phyloP scores from a whole-genome alignment of 2,797 vertebrate species.

The Lepus townsendii region DNA sequence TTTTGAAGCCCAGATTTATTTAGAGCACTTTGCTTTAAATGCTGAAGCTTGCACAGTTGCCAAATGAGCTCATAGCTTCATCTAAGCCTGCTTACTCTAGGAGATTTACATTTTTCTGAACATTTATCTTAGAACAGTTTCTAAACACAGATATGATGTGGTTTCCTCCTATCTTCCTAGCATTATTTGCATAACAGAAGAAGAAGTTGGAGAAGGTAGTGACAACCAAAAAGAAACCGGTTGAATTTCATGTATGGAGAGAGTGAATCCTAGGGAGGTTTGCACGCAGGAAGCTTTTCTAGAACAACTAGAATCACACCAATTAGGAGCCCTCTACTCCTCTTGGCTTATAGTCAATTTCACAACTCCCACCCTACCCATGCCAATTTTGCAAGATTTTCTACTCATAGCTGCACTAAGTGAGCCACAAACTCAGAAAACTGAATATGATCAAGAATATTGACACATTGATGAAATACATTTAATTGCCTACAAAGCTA shows the following conservation, averaged over 20 bases:
- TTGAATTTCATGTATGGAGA: not conserved
- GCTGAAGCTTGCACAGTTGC: constrained; percentile 51
- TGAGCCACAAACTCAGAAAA: not conserved
- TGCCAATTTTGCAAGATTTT: not conserved
- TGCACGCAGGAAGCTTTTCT: not conserved
- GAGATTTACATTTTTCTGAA: constrained; percentile 59
- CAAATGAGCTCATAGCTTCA: constrained; percentile 58
- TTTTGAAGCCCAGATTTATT: constrained; percentile 56
- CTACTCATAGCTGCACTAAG: not conserved
- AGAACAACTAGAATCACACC: not conserved
- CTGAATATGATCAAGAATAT: not conserved
- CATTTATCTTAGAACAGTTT: constrained; percentile 67
- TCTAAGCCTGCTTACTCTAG: constrained; percentile 23
- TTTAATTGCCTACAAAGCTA: not conserved
- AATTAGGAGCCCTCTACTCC: not conserved
- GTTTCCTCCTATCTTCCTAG: constrained; percentile 45
- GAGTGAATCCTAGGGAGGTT: not conserved
- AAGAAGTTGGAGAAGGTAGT: not conserved
- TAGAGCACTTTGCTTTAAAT: constrained; percentile 43
- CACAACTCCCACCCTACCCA: not conserved
- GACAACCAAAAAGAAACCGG: not conserved
- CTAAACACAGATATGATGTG: constrained; percentile 48
- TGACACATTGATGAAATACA: not conserved
- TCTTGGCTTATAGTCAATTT: not conserved
- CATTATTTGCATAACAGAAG: constrained; percentile 68